phyloP scores from a whole-genome alignment of 2,797 vertebrate genomes.

The Dryobates pubescens region DNA sequence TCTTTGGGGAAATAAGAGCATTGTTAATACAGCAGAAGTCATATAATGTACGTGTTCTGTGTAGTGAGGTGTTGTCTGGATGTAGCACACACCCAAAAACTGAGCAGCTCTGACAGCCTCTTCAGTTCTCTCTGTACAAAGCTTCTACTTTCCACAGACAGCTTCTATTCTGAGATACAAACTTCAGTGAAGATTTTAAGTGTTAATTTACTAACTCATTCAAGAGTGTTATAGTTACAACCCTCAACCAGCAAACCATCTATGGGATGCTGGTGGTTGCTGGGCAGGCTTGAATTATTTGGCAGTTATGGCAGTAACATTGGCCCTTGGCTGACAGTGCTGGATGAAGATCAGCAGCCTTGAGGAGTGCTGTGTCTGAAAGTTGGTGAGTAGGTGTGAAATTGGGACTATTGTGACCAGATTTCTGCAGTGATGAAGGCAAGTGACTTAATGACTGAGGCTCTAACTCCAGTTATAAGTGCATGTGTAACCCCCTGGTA shows the following conservation, averaged over 20 bases:
- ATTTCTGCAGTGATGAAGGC: background rate
- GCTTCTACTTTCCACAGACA: background rate
- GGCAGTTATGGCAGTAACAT: background rate
- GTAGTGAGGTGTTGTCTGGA: background rate
- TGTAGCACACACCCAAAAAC: background rate
- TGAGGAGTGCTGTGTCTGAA: background rate
- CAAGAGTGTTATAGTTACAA: background rate
- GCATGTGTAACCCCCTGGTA: accelerated
- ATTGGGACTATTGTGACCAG: background rate
- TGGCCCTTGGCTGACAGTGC: background rate
- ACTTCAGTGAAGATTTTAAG: background rate
- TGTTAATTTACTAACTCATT: background rate
- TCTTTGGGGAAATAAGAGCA: background rate
- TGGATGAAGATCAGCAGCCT: background rate
- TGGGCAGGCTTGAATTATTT: background rate
- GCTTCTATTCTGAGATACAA: background rate
- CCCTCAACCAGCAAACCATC: background rate
- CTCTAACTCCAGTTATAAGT: background rate
- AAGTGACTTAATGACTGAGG: background rate
- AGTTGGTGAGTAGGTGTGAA: background rate
- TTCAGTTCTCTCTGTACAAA: background rate
- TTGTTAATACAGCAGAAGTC: background rate
- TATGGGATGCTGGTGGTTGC: background rate
- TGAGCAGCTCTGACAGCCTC: background rate
- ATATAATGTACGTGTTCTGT: accelerated